Evolutionary conservation across 2,888 invertebrate genomes (phyloP).

Genomic region (Thalpophila matura): DNA sequence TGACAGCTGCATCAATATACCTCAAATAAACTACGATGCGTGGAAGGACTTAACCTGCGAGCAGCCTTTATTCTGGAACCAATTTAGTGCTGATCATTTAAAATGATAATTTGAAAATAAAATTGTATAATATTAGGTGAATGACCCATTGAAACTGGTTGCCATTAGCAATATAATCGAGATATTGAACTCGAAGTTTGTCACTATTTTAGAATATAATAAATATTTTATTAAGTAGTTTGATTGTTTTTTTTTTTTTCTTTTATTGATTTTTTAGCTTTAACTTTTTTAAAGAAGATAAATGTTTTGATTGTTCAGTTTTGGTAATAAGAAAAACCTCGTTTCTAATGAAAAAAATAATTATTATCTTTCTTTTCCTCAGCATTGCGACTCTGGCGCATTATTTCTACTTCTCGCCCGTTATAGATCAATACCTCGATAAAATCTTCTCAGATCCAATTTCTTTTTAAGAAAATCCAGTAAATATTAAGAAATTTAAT

Average conservation of each 20-base stretch:
- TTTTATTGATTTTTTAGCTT: too few species aligned
- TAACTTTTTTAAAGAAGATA: too few species aligned
- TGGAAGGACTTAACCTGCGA: conserved; percentile 41
- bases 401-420: accelerated
- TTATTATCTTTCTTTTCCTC: too few species aligned
- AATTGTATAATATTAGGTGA: not conserved
- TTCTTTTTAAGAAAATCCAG: too few species aligned
- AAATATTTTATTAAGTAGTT: not conserved
- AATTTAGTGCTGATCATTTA: not conserved
- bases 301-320: too few species aligned
- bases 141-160: conserved; percentile 33
- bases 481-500: conserved; percentile 1
- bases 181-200: not conserved
- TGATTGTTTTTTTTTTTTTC: not conserved
- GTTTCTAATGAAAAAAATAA: not conserved
- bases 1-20: conserved; percentile 36
- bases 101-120: not conserved
- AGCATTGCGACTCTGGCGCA: not conserved
- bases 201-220: not conserved
- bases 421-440: not conserved
- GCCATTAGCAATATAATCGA: conserved; percentile 7
- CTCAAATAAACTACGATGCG: conserved; percentile 13
- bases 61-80: conserved; percentile 15
- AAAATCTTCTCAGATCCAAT: accelerated
- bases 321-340: too few species aligned